A percentile compares a stretch with the other conserved stretches of the same genome.
Conservation (phyloP, 2,888 invertebrate genomes). For the Agrilus biguttatus region DNA sequence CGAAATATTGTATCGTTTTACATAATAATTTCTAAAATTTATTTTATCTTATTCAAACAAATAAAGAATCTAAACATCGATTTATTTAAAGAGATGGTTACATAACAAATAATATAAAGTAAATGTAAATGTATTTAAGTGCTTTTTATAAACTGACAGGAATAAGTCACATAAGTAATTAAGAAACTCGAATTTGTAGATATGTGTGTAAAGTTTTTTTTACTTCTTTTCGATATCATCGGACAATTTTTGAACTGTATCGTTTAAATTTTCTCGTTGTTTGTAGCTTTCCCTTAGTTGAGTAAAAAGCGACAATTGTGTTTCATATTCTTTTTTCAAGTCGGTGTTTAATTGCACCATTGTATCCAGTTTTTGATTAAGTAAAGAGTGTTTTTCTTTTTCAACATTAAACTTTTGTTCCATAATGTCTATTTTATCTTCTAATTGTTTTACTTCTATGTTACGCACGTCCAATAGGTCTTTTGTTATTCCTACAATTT, state of each 20-base stretch:
- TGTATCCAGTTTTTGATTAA: slow-evolving; percentile 54
- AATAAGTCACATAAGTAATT: too few relatives aligned
- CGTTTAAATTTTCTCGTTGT: slow-evolving; percentile 24
- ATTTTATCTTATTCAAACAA: too few relatives aligned
- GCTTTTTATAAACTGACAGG: too few relatives aligned
- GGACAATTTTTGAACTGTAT: neutral
- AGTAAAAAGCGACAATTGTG: slow-evolving; percentile 58
- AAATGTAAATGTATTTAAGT: too few relatives aligned
- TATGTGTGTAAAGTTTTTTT: too few relatives aligned
- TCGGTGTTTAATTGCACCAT: slow-evolving; percentile 62
- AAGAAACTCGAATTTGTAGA: too few relatives aligned
- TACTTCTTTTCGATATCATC: too few relatives aligned
- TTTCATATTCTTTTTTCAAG: slow-evolving; percentile 62
- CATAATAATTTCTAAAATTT: too few relatives aligned
- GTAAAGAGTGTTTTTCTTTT: slow-evolving; percentile 52
- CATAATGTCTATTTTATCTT: slow-evolving; percentile 51
- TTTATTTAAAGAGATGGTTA: too few relatives aligned
- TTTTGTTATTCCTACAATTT: slow-evolving; percentile 69
- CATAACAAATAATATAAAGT: too few relatives aligned
- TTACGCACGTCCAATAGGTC: slow-evolving; percentile 66
- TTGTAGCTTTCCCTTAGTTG: slow-evolving; percentile 29
- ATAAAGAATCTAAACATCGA: too few relatives aligned
- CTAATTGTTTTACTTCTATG: slow-evolving; percentile 61
- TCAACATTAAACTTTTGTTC: slow-evolving; percentile 56
- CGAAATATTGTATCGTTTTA: too few relatives aligned